Evolutionary conservation across 2,797 vertebrate species (phyloP), one percentile per base, ranked within the genome.

Genomic region (Anas flavirostris): DNA sequence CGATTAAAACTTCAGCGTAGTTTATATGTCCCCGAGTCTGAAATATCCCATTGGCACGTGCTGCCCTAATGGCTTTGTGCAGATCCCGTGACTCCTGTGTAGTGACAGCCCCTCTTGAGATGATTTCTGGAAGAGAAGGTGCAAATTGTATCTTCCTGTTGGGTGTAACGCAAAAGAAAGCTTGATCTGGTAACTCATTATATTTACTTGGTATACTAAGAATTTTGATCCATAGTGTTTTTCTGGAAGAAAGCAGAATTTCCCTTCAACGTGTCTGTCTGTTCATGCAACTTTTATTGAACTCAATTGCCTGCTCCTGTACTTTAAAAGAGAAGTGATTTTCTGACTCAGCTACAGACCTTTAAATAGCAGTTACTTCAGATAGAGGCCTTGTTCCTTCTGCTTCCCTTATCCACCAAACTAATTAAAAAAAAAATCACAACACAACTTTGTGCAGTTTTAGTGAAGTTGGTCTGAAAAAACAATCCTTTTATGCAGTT

Each of bases 191-290:
- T 75, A 35, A 26, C 28, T 82, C 46, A n/a, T 21, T 17, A 18
- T 11, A 22, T 63, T n/a, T 12, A 3, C 11, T 64, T 23, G 1
- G 21, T 10, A 5, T 17, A 15, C 23, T 39, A 44, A 35, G 44
- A 39, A 7, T 35, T 77, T 56, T 53, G 15, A 15, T 16, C 21
- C 11, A 0, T 8, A 21, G 10, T 13, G 4, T 26, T 82, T 41
- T 60, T 50, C 8, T 31, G 43, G 43, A 44, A 35, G 66, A 85
- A 37, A 1, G 1, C 15, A 31, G 68, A 10, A 37, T 31, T 80
- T 64, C 9, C 46, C 25, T 53, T 72, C 7, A 6, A 7, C 1
- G 0, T 33, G 12, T 13, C 18, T 33, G 1, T 35, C n/a, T 53
- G 35, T 46, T 66, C 56, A 5, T 1, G 3, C 3, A 28, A 10